phyloP scores from a whole-genome alignment of 2,113 vertebrate genomes.

The Antigone vipio region DNA sequence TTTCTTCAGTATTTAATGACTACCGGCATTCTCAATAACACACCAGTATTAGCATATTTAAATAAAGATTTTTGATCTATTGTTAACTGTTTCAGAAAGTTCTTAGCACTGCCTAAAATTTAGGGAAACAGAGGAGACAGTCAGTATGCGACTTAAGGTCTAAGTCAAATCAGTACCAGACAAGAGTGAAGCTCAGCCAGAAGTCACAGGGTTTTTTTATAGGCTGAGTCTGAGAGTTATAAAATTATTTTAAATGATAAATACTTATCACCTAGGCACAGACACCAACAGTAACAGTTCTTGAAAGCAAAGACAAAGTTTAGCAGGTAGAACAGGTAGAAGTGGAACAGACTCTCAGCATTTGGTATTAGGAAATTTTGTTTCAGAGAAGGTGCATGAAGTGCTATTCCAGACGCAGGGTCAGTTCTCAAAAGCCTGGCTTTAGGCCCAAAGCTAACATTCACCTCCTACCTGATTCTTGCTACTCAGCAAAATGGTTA shows the following conservation, averaged over 20 bases:
- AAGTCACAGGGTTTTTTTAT: background rate
- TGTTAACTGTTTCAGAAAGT: background rate
- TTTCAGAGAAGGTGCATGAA: background rate
- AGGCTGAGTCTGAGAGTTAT: background rate
- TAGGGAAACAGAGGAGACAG: constrained; percentile 51
- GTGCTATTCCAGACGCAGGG: background rate
- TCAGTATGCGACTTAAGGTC: constrained; percentile 7
- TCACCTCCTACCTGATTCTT: background rate
- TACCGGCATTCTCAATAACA: background rate
- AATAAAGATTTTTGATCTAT: background rate
- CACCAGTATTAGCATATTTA: background rate
- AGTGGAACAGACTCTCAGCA: background rate
- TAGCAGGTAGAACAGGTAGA: constrained; percentile 41
- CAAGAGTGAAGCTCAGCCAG: constrained; percentile 7
- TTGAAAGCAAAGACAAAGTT: constrained; percentile 53
- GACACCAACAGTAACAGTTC: constrained; percentile 57
- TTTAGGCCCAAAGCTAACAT: background rate
- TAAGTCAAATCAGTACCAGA: constrained; percentile 1
- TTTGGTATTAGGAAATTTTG: background rate
- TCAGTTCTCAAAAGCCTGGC: background rate
- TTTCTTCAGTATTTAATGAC: background rate
- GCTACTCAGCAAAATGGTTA: background rate
- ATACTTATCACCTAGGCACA: background rate
- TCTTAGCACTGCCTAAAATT: background rate
- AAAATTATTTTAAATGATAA: background rate